Evolutionary conservation across 2,113 vertebrate species (phyloP).

Genomic region (Hydrolagus affinis): DNA sequence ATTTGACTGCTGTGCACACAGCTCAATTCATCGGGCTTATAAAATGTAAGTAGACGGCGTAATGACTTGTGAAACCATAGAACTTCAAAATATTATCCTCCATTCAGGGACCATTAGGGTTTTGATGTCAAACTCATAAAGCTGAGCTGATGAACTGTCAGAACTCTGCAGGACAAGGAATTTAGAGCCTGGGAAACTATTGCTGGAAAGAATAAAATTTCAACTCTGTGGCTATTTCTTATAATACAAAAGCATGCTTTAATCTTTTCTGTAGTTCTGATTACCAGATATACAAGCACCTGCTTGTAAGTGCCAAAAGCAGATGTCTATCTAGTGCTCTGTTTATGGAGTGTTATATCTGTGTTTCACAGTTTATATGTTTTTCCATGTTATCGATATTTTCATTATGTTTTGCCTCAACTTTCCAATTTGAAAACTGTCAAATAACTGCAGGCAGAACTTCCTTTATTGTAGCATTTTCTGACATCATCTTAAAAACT

Average conservation of each 20-base stretch:
- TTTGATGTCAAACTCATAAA: constrained; percentile 32
- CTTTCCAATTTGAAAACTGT: constrained; percentile 9
- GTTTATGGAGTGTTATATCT: neutral
- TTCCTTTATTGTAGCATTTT: neutral
- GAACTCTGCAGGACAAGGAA: constrained; percentile 29
- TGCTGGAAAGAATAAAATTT: constrained; percentile 31
- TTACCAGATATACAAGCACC: constrained; percentile 32
- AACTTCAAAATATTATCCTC: constrained; percentile 17
- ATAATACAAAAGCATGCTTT: constrained; percentile 26
- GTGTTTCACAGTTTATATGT: neutral
- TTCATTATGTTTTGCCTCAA: neutral
- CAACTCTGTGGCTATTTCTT: constrained; percentile 27
- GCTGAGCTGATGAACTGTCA: constrained; percentile 27
- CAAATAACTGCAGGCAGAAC: neutral
- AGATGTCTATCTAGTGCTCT: neutral
- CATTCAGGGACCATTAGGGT: constrained; percentile 26
- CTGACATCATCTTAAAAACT: neutral
- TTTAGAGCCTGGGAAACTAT: constrained; percentile 26
- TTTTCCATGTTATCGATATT: neutral
- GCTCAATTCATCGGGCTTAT: constrained; percentile 18
- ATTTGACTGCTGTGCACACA: neutral
- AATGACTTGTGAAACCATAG: constrained; percentile 26
- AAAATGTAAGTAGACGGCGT: constrained; percentile 26
- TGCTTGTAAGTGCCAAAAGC: constrained; percentile 18
- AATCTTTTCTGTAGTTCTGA: constrained; percentile 31